Percentiles rank a stretch among this genome's conserved stretches.
These are phyloP conservation scores for Drosophila picticornis DNA, from an alignment of 2,888 invertebrate genomes.

Conservation along the genomic window DNA sequence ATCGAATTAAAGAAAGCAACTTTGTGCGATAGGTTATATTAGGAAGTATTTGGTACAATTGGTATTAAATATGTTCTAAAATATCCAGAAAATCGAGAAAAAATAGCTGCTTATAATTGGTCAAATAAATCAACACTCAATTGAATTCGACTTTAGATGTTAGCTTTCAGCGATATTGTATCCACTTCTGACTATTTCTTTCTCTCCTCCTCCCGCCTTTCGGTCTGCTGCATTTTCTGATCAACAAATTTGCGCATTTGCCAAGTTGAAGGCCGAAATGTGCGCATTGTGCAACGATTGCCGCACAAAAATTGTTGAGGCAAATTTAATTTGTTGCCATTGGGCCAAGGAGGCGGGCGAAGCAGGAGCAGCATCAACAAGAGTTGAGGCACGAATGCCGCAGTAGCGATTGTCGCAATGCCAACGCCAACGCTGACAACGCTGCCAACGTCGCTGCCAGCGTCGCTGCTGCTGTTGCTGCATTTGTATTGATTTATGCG, in stretches of 20 bases:
- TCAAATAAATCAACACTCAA: conserved; percentile 2
- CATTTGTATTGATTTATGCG: conserved; percentile 77
- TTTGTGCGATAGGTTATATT: not conserved
- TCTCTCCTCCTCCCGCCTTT: not conserved
- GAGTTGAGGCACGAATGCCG: conserved; percentile 19
- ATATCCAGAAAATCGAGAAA: not conserved
- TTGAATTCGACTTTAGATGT: not conserved
- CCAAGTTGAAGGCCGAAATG: conserved; percentile 51
- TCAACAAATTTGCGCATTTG: conserved; percentile 53
- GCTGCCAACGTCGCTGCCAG: conserved; percentile 5
- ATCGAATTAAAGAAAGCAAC: conserved; percentile 15
- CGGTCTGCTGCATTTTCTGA: conserved; percentile 6
- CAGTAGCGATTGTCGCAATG: conserved; percentile 42
- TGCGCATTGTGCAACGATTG: conserved; percentile 59
- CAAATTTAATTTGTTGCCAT: conserved; percentile 62
- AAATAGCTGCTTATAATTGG: not conserved
- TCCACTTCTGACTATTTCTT: not conserved
- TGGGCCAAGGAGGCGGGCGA: not conserved
- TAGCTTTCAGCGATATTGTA: not conserved
- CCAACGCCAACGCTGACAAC: conserved; percentile 33
- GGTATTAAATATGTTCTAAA: not conserved
- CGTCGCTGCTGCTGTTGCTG: conserved; percentile 11
- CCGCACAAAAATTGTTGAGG: conserved; percentile 43
- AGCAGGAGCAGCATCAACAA: not conserved
- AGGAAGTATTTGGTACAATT: not conserved